Evolutionary conservation across 2,888 invertebrate genomes (phyloP).

Genomic region (Muscina levida): DNA sequence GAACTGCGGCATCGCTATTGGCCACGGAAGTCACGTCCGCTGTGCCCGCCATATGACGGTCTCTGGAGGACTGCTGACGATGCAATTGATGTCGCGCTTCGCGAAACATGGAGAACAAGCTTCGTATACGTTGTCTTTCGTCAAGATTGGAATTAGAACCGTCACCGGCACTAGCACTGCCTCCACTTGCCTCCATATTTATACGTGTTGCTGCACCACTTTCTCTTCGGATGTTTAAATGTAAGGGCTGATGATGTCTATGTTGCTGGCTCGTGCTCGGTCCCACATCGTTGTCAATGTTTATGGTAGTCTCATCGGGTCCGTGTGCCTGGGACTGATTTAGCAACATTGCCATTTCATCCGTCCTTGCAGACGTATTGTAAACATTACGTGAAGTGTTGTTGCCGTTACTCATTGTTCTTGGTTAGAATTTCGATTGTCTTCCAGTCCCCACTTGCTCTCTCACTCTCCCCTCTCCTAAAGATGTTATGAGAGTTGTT

Average conservation of each 20-base stretch:
- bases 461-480: no score
- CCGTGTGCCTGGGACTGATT: slow-evolving; percentile 26
- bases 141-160: slow-evolving; percentile 40
- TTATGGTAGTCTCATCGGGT: slow-evolving; percentile 63
- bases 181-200: slow-evolving; percentile 68
- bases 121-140: slow-evolving; percentile 65
- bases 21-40: background rate
- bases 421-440: background rate
- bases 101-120: slow-evolving; percentile 69
- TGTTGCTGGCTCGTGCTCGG: slow-evolving; percentile 67
- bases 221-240: slow-evolving; percentile 15
- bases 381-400: slow-evolving; percentile 56
- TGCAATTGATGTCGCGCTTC: slow-evolving; percentile 68
- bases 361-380: slow-evolving; percentile 29
- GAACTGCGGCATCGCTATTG: slow-evolving; percentile 10
- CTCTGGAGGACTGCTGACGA: slow-evolving; percentile 61
- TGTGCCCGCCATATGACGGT: background rate
- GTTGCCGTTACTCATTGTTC: slow-evolving; percentile 57
- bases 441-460: background rate
- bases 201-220: slow-evolving; percentile 66
- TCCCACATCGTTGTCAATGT: slow-evolving; percentile 65
- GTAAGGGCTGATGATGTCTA: slow-evolving; percentile 43
- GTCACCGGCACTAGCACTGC: background rate
- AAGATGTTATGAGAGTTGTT: no score
- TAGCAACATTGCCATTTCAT: slow-evolving; percentile 54